Conservation (phyloP, 2,888 invertebrate genomes). For the Dioctria rufipes region DNA sequence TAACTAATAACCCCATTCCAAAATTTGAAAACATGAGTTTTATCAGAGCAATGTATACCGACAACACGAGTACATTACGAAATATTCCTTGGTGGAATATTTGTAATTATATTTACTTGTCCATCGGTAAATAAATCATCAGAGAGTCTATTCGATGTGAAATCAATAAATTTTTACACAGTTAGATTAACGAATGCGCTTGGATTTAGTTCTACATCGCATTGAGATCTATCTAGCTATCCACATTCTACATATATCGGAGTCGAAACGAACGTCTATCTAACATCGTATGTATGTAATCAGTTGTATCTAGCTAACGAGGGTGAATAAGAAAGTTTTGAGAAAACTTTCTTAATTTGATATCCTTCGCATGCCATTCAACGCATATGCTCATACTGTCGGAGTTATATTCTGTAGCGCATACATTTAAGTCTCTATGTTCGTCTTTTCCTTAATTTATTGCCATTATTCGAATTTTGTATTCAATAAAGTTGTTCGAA, state of each 20-base stretch:
- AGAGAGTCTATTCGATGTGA: conserved; percentile 39
- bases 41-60: no score
- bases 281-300: conserved; percentile 15
- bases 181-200: conserved; percentile 26
- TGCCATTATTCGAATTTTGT: conserved; percentile 53
- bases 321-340: conserved; percentile 52
- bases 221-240: no score
- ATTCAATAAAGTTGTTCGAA: conserved; percentile 37
- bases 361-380: conserved; percentile 45
- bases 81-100: background rate
- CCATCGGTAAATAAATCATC: conserved; percentile 53
- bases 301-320: conserved; percentile 42
- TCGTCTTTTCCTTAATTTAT: conserved; percentile 51
- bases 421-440: conserved; percentile 2
- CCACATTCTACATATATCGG: no score
- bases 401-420: conserved; percentile 37
- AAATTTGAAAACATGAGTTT: no score
- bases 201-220: background rate
- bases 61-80: no score
- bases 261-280: background rate
- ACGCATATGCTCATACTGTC: conserved; percentile 45
- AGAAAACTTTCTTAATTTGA: conserved; percentile 49
- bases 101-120: conserved; percentile 55
- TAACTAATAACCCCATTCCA: no score
- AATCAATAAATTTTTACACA: conserved; percentile 52